Percentiles rank a stretch among this genome's conserved stretches.
phyloP scores from a whole-genome alignment of 2,888 invertebrate species.

The Oxytorus armatus region DNA sequence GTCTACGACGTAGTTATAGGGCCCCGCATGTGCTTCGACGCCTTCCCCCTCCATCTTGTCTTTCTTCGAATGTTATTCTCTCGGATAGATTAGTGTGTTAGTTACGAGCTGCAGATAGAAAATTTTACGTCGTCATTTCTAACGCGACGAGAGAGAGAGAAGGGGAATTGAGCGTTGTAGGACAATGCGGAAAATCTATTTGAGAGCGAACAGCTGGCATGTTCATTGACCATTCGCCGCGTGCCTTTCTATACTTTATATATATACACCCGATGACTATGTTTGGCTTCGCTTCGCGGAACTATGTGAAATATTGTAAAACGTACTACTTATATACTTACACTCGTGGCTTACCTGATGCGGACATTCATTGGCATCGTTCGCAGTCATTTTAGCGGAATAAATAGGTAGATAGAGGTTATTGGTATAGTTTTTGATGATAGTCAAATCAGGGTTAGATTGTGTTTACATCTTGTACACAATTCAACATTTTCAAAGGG shows the following conservation, averaged over 20 bases:
- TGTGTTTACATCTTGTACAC: no score
- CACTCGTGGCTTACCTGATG: no score
- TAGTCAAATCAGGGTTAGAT: no score
- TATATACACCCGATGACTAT: not conserved
- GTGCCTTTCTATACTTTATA: not conserved
- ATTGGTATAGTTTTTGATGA: no score
- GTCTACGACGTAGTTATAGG: not conserved
- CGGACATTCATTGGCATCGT: no score
- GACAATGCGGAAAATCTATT: not conserved
- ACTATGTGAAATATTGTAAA: not conserved
- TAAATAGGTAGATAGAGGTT: no score
- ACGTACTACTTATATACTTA: no score
- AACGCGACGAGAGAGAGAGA: not conserved
- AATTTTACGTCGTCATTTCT: conserved; percentile 27
- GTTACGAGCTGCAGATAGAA: not conserved
- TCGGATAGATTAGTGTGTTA: not conserved
- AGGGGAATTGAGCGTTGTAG: not conserved
- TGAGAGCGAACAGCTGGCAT: conserved; percentile 1
- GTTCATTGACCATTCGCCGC: not conserved
- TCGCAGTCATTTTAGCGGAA: no score
- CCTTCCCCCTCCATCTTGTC: not conserved
- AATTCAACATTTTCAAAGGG: no score
- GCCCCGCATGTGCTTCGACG: not conserved
- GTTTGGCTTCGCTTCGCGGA: not conserved
- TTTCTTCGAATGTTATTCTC: conserved; percentile 12